Evolutionary conservation across 2,113 vertebrate genomes (phyloP).

Genomic region (human): DNA sequence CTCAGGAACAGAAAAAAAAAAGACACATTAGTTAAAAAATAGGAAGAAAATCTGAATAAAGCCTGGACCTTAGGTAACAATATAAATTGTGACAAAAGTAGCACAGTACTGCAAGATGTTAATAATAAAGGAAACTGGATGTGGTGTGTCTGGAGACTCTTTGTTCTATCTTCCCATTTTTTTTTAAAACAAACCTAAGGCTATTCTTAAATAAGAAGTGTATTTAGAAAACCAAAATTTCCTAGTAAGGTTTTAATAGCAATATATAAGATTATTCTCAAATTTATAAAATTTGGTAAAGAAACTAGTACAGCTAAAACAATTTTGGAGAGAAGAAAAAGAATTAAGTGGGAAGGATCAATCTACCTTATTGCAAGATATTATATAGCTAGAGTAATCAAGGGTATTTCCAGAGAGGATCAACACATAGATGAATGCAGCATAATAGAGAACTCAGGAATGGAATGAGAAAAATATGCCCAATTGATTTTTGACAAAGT

Average conservation of each 20-base stretch:
- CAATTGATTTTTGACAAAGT: slow-evolving; percentile 43
- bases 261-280: background rate
- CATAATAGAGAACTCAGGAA: slow-evolving; percentile 37
- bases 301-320: background rate
- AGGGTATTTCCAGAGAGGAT: slow-evolving; percentile 31
- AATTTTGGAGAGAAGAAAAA: background rate
- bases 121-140: background rate
- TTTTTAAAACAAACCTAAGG: background rate
- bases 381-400: slow-evolving; percentile 1
- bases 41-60: background rate
- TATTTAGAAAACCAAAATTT: background rate
- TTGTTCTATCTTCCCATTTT: background rate
- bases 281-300: background rate
- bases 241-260: background rate
- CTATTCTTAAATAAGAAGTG: background rate
- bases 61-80: too few species aligned
- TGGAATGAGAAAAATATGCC: slow-evolving; percentile 29
- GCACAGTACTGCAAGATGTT: background rate
- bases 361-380: slow-evolving; percentile 6
- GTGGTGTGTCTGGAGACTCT: background rate
- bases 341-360: background rate
- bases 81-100: background rate
- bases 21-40: too few species aligned
- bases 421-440: background rate
- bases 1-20: background rate